Evolutionary conservation across 2,797 vertebrate species (phyloP), one percentile per base, ranked within the genome.

Genomic region (Sebastes steindachneri): DNA sequence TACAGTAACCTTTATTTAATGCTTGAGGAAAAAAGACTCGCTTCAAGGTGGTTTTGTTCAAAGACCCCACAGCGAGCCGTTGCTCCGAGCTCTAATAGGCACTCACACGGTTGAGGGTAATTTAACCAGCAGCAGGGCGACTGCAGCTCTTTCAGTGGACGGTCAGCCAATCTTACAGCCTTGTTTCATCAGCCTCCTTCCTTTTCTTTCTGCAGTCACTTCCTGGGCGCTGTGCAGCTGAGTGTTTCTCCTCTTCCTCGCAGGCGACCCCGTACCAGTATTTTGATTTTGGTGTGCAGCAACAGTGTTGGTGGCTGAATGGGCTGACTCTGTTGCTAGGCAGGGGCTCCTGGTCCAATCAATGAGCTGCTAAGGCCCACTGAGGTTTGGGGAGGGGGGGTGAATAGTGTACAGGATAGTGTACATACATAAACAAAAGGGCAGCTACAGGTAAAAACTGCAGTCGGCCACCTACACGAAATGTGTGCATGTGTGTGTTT

Each of bases 241-340:
- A 70, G 25, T 28, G 48, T 73, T 71, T 73, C 66, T 53, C 53
- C 51, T 65, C 31, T 70, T 70, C 55, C 65, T 53, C 51, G 33
- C 54, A 3, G 48, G 28, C 57, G 4, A 81, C 80, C 57, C 55
- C 62, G 14, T 85, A 23, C 66, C 26, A 26, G 63, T 85, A 57
- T 82, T 86, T 86, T 80, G 77, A 88, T 80, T 87, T 69, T 26
- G 15, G 65, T 54, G 80, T 59, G 45, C 76, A 65, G 84, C 73
- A 82, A 64, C 71, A 26, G 68, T 82, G 70, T 41, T 72, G 72
- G 73, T 81, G 71, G 65, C 83, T 85, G 79, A 83, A 82, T 84
- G 75, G 74, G 28, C 77, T 88, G 77, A 81, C 68, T 80, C 77
- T 85, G 90, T 92, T 92, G 91, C 92, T 91, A 92, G 89, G 92